Base-by-base conservation (phyloP, 1,140 invertebrate species). In the Cotesia vestalis region DNA sequence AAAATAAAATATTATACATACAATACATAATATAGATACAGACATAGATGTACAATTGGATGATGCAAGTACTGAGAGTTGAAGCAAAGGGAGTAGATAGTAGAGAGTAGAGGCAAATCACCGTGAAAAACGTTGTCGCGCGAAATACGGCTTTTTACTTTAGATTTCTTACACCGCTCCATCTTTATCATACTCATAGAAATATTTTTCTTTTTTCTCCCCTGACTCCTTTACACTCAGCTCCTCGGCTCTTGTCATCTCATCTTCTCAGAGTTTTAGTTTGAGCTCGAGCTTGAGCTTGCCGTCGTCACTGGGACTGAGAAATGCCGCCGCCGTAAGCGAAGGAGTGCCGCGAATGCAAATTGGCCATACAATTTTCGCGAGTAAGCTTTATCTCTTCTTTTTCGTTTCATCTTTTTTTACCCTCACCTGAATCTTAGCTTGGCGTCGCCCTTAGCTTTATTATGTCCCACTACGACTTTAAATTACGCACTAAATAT, bases 291-390 rank as follows among this genome's bases (percentile, higher is more conserved):
- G 40, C 40, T 46, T 6, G 40, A 46, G 40, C 40, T 46, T 46
- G 40, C 6, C 40, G 11, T 46, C 40, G 40, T 46, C 40, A 46
- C 40, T 46, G 40, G 6, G 40, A 46, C 40, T 57, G 53, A 57
- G 14, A 57, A 61, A 34, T 27, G 34, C 55, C 53, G 34, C 60
- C 36, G 66, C 55, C 14, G 66, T 34, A 35, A 68, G 66, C 34
- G 17, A 20, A 61, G 20, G 12, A 68, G 46, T 68, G 62, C 20
- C 63, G 70, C 55, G 51, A 73, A 75, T 75, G 74, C 63, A 75
- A 75, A 75, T 75, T 73, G 74, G 66, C 57, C 63, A 52, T 66
- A 63, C 68, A 55, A 75, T 73, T 70, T 71, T 63, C 62, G 35
- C 62, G n/a, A 46, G 36, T 34, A 38, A 34, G 53, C 9, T 71